Conservation (phyloP, 2,113 vertebrate genomes). For the Alaudala cheleensis region DNA sequence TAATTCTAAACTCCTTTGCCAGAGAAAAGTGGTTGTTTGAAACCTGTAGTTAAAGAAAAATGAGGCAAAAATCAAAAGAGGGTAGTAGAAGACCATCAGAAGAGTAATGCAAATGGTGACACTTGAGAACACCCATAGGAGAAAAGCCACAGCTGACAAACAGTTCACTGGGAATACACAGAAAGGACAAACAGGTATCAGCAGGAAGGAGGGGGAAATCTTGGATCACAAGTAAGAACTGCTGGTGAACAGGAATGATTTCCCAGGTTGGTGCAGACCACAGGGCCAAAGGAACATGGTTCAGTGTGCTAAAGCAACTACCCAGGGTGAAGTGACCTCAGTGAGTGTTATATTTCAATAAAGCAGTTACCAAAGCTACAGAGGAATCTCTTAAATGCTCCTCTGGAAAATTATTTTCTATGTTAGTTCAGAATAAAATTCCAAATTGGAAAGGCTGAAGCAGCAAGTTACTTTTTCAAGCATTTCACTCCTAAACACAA, state of each 20-base stretch:
- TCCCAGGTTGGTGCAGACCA: background rate
- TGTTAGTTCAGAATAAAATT: background rate
- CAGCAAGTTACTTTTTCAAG: background rate
- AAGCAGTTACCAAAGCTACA: background rate
- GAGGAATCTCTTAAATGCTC: background rate
- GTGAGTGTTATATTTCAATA: background rate
- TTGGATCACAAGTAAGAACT: background rate
- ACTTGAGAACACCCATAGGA: background rate
- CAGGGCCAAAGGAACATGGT: background rate
- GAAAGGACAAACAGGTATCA: background rate
- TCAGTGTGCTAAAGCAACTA: background rate
- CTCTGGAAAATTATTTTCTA: background rate
- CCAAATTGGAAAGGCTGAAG: background rate
- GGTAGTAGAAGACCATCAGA: background rate
- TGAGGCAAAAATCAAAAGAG: background rate
- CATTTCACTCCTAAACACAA: background rate
- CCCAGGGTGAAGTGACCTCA: background rate
- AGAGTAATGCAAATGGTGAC: background rate
- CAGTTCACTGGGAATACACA: background rate
- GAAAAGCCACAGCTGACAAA: background rate
- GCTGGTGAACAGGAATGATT: background rate
- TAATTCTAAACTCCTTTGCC: background rate
- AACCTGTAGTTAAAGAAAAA: background rate
- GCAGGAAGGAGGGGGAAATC: background rate
- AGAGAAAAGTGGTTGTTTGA: background rate